Evolutionary conservation across 2,888 invertebrate genomes (phyloP).

Genomic region (Caenorhabditis becei): DNA sequence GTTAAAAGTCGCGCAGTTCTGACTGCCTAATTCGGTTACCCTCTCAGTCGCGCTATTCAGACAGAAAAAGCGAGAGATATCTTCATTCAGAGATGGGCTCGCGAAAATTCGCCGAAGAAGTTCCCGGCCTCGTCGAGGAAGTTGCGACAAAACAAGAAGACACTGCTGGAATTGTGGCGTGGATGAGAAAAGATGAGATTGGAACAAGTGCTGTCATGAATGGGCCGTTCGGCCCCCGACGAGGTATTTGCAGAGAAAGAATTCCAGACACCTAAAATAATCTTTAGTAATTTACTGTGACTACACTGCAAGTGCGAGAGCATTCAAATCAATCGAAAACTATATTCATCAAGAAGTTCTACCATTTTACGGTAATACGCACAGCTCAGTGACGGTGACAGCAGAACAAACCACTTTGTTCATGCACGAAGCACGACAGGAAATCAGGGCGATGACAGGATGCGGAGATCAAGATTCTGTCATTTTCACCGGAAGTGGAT

Average conservation of each 20-base stretch:
- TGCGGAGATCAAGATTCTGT: constrained; percentile 90
- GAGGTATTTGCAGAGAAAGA: constrained; percentile 26
- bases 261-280: background rate
- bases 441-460: constrained; percentile 89
- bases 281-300: constrained; percentile 71
- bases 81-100: constrained; percentile 58
- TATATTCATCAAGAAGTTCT: constrained; percentile 82
- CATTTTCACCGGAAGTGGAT: constrained; percentile 88
- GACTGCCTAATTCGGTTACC: constrained; percentile 34
- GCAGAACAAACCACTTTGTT: constrained; percentile 91
- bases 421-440: constrained; percentile 87
- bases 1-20: background rate
- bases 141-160: background rate
- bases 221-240: constrained; percentile 64
- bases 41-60: constrained; percentile 53
- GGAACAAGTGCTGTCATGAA: constrained; percentile 56
- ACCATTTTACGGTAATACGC: constrained; percentile 90
- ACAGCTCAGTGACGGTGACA: constrained; percentile 89
- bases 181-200: constrained; percentile 68
- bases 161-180: constrained; percentile 36
- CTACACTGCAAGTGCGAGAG: constrained; percentile 72
- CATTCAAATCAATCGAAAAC: constrained; percentile 68
- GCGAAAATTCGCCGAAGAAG: constrained; percentile 67
- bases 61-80: constrained; percentile 4
- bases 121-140: constrained; percentile 51